A percentile compares a stretch with the other conserved stretches of the same genome.
phyloP scores from a whole-genome alignment of 2,113 vertebrate species.

The Tympanuchus pallidicinctus region DNA sequence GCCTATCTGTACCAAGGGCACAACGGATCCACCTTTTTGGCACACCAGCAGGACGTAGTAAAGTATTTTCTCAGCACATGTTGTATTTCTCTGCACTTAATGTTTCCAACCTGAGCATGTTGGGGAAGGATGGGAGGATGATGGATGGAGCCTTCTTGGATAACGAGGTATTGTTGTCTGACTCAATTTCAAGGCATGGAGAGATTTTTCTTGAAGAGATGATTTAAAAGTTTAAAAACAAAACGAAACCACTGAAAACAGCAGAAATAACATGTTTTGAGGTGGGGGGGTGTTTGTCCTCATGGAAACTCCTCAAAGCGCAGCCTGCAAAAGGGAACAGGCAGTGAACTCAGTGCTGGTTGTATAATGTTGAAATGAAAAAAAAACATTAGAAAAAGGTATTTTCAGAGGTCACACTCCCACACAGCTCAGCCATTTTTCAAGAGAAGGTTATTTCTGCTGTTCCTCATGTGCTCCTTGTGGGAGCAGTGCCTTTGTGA shows the following conservation, averaged over 20 bases:
- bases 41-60: background rate
- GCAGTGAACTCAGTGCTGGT: too few species aligned
- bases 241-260: background rate
- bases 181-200: background rate
- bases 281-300: accelerated
- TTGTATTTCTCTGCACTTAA: conserved; percentile 3
- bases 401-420: accelerated
- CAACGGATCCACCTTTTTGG: accelerated
- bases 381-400: too few species aligned
- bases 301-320: background rate
- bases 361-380: accelerated
- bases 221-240: background rate
- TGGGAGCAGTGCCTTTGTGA: background rate
- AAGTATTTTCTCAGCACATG: background rate
- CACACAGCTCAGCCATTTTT: background rate
- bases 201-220: background rate
- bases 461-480: background rate
- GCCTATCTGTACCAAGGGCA: accelerated
- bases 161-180: conserved; percentile 46
- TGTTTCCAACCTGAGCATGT: background rate
- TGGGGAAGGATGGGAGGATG: conserved; percentile 46
- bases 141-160: conserved; percentile 33
- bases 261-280: background rate
- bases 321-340: background rate
- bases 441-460: background rate